Base-by-base conservation (phyloP, 2,113 vertebrate genomes). In the Narcine bancroftii region DNA sequence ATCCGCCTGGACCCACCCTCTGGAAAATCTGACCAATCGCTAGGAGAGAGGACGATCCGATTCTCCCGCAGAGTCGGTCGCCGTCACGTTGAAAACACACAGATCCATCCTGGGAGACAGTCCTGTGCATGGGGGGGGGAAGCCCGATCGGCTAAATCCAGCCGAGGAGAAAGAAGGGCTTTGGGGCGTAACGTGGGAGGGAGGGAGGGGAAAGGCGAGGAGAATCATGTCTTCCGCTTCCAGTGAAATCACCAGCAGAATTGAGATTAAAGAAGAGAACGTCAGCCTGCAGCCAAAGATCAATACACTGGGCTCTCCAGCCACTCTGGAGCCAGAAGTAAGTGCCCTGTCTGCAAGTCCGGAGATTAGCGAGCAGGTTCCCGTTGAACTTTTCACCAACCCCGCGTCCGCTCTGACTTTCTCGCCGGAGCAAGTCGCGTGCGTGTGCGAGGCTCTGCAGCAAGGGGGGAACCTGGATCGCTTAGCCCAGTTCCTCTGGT, bases 391-490 rank as follows among this genome's bases (percentile, higher is more conserved):
- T 93, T 89, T 98, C 94, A 96, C 96, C 94, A 97, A 96, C 94
- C 96, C 97, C 93, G 96, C 97, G 94, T 96, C 97, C 94, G 97
- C 96, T 66, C 96, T 99, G 95, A 97, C 97, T 94, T 99, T 99
- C 95, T 99, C 99, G 60, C 98, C 99, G 91, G 99, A 99, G 95
- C 99, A 99, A 94, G 99, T 99, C 95, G 98, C 98, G 94, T 99
- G 99, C 93, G 98, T 99, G 69, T 99, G 99, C 94, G 99, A 99
- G 96, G 98, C 99, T 93, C 94, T 99, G 96, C 98, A 99, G 96
- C 99, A 99, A 95, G 98, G 99, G 93, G 99, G 99, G 93, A 97
- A 99, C 95, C 97, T 99, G 97, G 98, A 99, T 95, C 97, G 98
- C 94, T 96, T 99, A 95, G 97, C 98, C 95, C 97, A 98, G 95